Conservation (phyloP, 1,140 invertebrate species). For the Mylabris phalerata region DNA sequence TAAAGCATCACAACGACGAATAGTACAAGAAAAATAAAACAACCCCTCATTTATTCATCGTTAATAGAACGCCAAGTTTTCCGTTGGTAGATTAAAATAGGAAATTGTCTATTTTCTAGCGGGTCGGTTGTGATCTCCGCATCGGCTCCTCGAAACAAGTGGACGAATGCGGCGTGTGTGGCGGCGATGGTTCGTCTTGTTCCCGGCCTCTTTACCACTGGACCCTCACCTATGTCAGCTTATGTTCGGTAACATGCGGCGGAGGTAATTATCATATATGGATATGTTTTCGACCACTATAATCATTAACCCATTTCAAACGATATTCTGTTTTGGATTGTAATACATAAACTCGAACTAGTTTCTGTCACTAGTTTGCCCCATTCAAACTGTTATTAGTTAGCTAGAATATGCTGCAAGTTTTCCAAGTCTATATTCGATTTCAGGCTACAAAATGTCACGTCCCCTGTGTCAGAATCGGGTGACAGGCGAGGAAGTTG, state of each 20-base stretch:
- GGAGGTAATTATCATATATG: conserved; percentile 62
- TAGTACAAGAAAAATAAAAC: too few species aligned
- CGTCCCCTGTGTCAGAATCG: conserved; percentile 68
- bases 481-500: conserved; percentile 63
- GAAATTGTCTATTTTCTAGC: conserved; percentile 51
- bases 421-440: conserved; percentile 3
- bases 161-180: conserved; percentile 84
- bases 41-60: too few species aligned
- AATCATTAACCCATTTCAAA: too few species aligned
- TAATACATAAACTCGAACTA: too few species aligned
- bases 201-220: conserved; percentile 73
- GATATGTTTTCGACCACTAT: background rate
- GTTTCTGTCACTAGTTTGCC: too few species aligned
- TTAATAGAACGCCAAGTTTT: too few species aligned
- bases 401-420: background rate
- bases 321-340: too few species aligned
- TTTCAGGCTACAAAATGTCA: conserved; percentile 76
- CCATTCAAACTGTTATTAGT: too few species aligned
- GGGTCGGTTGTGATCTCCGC: conserved; percentile 82
- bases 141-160: conserved; percentile 77
- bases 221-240: conserved; percentile 69
- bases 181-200: conserved; percentile 80
- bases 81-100: too few species aligned
- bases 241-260: conserved; percentile 84
- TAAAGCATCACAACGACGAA: too few species aligned